These are phyloP conservation scores for Gobiocypris rarus DNA, from an alignment of 2,113 vertebrate species.

Conservation along the genomic window DNA sequence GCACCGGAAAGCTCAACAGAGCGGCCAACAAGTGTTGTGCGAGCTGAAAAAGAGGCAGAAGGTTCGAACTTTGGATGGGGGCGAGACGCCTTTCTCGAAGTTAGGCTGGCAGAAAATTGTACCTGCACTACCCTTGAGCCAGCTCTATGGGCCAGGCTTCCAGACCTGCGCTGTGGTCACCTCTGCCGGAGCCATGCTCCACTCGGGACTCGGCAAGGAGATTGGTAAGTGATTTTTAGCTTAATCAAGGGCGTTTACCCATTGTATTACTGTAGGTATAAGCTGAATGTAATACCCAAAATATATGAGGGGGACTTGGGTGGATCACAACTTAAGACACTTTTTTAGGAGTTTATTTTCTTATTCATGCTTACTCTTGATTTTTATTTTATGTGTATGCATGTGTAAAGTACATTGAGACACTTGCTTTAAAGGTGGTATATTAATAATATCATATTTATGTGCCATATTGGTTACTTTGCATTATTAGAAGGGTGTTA, in stretches of 20 bases:
- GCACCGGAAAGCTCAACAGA: constrained; percentile 65
- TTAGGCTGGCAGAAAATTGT: constrained; percentile 88
- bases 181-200: constrained; percentile 94
- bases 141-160: constrained; percentile 75
- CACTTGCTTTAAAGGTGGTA: background rate
- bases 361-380: background rate
- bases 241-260: background rate
- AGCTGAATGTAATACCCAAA: background rate
- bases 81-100: constrained; percentile 86
- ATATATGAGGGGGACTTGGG: no score
- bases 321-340: background rate
- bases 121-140: constrained; percentile 78
- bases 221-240: constrained; percentile 78
- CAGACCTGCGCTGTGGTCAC: constrained; percentile 92
- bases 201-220: constrained; percentile 90
- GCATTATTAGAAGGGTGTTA: no score
- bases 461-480: no score
- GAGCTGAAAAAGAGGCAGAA: constrained; percentile 81
- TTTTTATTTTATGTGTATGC: background rate
- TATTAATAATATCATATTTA: background rate
- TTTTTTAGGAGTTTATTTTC: background rate
- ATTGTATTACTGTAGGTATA: background rate
- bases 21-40: constrained; percentile 83
- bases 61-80: constrained; percentile 88
- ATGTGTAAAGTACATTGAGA: background rate